Conservation (phyloP, 2,113 vertebrate species). For the Gymnobelideus leadbeateri region DNA sequence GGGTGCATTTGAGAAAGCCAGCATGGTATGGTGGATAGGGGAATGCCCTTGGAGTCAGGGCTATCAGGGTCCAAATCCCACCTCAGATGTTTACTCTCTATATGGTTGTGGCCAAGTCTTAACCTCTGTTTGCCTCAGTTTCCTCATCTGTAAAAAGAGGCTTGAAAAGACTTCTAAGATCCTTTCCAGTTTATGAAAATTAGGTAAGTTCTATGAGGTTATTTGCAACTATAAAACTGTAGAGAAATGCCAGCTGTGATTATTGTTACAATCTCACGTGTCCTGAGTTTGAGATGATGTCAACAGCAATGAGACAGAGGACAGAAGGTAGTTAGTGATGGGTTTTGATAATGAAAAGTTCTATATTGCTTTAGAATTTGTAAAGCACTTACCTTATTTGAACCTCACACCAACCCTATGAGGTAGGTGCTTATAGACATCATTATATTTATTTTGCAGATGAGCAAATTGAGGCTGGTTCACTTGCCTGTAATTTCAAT, state of each 20-base stretch:
- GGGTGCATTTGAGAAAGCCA: neutral
- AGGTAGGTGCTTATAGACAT: neutral
- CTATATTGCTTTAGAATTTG: neutral
- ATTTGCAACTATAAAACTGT: constrained; percentile 3
- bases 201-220: neutral
- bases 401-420: neutral
- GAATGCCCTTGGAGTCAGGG: neutral
- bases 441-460: neutral
- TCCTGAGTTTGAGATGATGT: neutral
- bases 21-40: neutral
- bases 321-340: neutral
- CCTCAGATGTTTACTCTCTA: constrained; percentile 16
- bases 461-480: neutral
- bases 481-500: neutral
- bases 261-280: neutral
- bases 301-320: neutral
- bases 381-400: neutral
- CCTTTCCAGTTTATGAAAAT: neutral
- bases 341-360: neutral
- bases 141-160: neutral
- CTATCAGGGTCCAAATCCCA: constrained; percentile 7
- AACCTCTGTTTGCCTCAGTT: neutral
- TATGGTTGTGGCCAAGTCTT: neutral
- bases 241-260: neutral
- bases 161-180: neutral